These are phyloP conservation scores for Trematocara unimaculatum DNA, from an alignment of 2,113 vertebrate genomes.

Conservation along the genomic window DNA sequence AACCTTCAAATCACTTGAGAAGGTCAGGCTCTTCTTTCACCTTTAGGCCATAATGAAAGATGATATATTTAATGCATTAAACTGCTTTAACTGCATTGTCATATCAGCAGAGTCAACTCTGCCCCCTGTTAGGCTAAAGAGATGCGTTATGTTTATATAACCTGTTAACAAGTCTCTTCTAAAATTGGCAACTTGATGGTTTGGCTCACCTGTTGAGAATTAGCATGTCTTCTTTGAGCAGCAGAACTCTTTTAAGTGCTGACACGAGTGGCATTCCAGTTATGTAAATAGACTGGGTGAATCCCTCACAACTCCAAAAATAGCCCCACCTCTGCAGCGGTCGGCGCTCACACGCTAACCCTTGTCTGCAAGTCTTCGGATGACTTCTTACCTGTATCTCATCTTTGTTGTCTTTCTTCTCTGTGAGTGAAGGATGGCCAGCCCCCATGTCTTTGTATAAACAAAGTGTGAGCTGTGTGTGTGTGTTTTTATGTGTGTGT, in stretches of 20 bases:
- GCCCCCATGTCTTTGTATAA: conserved; percentile 59
- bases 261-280: conserved; percentile 59
- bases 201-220: conserved; percentile 8
- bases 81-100: not conserved
- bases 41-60: not conserved
- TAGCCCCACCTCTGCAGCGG: conserved; percentile 44
- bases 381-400: conserved; percentile 61
- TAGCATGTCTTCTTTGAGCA: conserved; percentile 25
- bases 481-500: conserved; percentile 39
- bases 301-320: conserved; percentile 57
- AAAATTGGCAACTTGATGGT: conserved; percentile 31
- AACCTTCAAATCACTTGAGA: not conserved
- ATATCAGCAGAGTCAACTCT: not conserved
- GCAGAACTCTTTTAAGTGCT: conserved; percentile 43
- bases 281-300: conserved; percentile 55
- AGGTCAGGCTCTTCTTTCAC: not conserved
- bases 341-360: conserved; percentile 65
- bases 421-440: conserved; percentile 62
- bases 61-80: not conserved
- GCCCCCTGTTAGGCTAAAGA: not conserved
- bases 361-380: conserved; percentile 48
- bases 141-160: conserved; percentile 5
- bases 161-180: not conserved
- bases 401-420: conserved; percentile 57
- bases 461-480: conserved; percentile 52